Percentiles rank a stretch among this genome's conserved stretches.
Evolutionary conservation across 2,888 invertebrate species (phyloP).

Genomic region (Ametastegia equiseti): DNA sequence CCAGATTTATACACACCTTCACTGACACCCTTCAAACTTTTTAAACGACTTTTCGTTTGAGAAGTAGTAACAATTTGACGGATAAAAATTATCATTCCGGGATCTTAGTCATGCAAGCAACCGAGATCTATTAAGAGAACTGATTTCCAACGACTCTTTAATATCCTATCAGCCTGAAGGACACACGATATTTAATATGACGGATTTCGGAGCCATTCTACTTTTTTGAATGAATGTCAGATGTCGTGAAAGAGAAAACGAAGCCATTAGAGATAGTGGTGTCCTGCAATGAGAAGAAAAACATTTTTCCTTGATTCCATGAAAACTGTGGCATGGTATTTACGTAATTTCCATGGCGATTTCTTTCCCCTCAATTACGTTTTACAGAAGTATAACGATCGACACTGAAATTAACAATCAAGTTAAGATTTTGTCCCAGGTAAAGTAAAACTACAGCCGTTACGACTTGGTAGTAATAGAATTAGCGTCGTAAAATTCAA

Average conservation of each 20-base stretch:
- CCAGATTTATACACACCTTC: neutral
- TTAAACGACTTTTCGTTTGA: neutral
- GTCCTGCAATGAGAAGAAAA: neutral
- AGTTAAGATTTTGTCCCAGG: neutral
- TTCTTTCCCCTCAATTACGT: neutral
- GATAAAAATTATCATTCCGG: neutral
- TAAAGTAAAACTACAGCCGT: neutral
- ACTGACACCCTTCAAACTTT: neutral
- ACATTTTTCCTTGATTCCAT: neutral
- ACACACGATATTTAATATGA: neutral
- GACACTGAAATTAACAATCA: neutral
- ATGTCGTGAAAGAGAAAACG: neutral
- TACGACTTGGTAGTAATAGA: neutral
- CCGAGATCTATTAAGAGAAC: neutral
- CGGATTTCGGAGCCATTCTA: neutral
- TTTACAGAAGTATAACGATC: neutral
- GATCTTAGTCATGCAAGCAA: neutral
- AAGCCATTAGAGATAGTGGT: neutral
- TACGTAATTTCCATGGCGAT: neutral
- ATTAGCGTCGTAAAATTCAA: constrained; percentile 4
- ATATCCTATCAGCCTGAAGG: neutral
- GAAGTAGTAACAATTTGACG: no score
- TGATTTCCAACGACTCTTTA: neutral
- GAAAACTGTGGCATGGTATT: neutral
- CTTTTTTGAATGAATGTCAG: neutral